A percentile compares a stretch with the other conserved stretches of the same genome.
Conservation (phyloP, 2,888 invertebrate species). For the Tipula helvola region DNA sequence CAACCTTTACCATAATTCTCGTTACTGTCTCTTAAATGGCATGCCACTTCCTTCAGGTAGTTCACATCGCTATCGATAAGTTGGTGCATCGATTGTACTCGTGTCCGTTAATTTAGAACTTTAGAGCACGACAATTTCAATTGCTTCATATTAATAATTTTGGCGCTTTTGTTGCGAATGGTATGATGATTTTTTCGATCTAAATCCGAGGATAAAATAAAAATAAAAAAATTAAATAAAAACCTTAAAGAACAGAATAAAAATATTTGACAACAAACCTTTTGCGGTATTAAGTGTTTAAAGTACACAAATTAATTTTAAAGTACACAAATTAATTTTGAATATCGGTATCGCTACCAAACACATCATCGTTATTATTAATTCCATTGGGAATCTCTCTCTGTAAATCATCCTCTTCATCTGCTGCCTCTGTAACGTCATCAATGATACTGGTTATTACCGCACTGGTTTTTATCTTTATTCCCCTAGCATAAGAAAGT, state of each 20-base stretch:
- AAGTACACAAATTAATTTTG: constrained; percentile 19
- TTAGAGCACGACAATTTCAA: constrained; percentile 67
- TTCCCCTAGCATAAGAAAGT: background rate
- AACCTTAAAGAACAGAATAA: background rate
- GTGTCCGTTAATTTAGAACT: constrained; percentile 36
- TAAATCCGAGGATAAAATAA: constrained; percentile 18
- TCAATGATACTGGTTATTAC: constrained; percentile 30
- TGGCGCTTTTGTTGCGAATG: constrained; percentile 75
- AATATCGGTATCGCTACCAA: background rate
- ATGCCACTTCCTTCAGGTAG: constrained; percentile 21
- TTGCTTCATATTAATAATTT: constrained; percentile 75
- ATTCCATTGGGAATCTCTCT: constrained; percentile 18
- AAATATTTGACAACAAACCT: constrained; percentile 40
- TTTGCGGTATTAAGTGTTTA: constrained; percentile 28
- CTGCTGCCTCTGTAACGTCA: background rate
- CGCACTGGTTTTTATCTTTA: background rate
- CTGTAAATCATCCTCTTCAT: constrained; percentile 13
- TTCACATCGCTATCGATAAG: constrained; percentile 24
- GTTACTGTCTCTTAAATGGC: constrained; percentile 15
- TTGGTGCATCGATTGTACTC: background rate
- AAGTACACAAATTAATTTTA: constrained; percentile 19
- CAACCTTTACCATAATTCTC: constrained; percentile 33
- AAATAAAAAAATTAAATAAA: background rate
- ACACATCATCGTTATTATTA: background rate
- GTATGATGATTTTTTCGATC: constrained; percentile 57